Percentiles rank a stretch among this genome's conserved stretches.
phyloP scores from a whole-genome alignment of 2,113 vertebrate genomes.

The Mohoua ochrocephala region DNA sequence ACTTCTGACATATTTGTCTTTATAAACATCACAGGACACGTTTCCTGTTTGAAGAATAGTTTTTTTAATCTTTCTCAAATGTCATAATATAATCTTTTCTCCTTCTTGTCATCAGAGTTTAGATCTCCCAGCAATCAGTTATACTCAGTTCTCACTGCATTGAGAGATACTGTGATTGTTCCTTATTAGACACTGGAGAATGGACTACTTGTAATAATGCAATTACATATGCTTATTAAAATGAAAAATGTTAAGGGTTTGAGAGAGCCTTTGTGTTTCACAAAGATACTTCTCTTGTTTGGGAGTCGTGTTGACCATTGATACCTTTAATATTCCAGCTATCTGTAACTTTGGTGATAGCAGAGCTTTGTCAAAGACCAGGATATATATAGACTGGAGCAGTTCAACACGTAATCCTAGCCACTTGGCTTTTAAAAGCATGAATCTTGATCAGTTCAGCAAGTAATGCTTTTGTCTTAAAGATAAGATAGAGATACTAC shows the following conservation, averaged over 20 bases:
- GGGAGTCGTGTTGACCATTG: not conserved
- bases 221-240: not conserved
- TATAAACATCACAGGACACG: not conserved
- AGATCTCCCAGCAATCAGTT: not conserved
- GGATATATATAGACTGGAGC: not conserved
- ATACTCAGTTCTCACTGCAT: not conserved
- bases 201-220: not conserved
- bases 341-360: not conserved
- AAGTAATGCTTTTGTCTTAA: not conserved
- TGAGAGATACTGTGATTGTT: not conserved
- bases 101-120: not conserved
- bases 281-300: not conserved
- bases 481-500: slow-evolving; percentile 1
- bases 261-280: not conserved
- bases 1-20: not conserved
- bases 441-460: not conserved
- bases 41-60: not conserved
- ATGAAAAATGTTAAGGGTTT: not conserved
- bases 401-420: not conserved
- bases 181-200: not conserved
- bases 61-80: not conserved
- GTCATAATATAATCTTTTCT: not conserved
- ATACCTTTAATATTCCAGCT: not conserved
- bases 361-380: not conserved
- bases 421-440: not conserved